These are phyloP conservation scores for Zingel zingel DNA, from an alignment of 2,113 vertebrate genomes.

Conservation along the genomic window DNA sequence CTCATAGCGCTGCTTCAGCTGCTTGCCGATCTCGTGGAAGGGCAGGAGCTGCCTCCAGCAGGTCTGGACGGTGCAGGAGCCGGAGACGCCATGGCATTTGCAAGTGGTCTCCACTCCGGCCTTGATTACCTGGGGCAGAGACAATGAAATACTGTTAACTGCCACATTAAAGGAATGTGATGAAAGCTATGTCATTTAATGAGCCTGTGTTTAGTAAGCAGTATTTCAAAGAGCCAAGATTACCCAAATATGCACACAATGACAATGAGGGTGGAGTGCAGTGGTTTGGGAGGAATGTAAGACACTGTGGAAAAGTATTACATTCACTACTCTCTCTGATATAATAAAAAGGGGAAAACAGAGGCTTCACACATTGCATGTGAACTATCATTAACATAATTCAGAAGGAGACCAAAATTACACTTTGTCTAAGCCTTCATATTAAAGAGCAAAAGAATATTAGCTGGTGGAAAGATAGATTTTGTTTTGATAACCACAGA, in stretches of 20 bases:
- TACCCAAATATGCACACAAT: slow-evolving; percentile 29
- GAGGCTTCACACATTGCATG: slow-evolving; percentile 27
- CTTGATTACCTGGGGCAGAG: slow-evolving; percentile 91
- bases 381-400: slow-evolving; percentile 29
- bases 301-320: slow-evolving; percentile 22
- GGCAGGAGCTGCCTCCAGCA: slow-evolving; percentile 98
- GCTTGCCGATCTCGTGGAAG: slow-evolving; percentile 97
- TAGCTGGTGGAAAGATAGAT: slow-evolving; percentile 48
- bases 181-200: slow-evolving; percentile 35
- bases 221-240: slow-evolving; percentile 54
- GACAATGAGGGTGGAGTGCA: slow-evolving; percentile 25
- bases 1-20: slow-evolving; percentile 97
- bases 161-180: slow-evolving; percentile 35
- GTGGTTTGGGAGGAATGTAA: slow-evolving; percentile 15
- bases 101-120: slow-evolving; percentile 97
- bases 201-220: slow-evolving; percentile 63
- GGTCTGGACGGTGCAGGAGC: slow-evolving; percentile 96
- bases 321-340: slow-evolving; percentile 43
- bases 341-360: slow-evolving; percentile 25
- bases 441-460: slow-evolving; percentile 54
- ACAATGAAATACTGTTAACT: slow-evolving; percentile 44
- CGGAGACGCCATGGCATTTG: slow-evolving; percentile 97
- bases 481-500: slow-evolving; percentile 48
- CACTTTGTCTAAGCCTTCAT: slow-evolving; percentile 33
- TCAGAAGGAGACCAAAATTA: slow-evolving; percentile 35